Evolutionary conservation across 2,113 vertebrate genomes (phyloP).

Genomic region (Spea bombifrons): DNA sequence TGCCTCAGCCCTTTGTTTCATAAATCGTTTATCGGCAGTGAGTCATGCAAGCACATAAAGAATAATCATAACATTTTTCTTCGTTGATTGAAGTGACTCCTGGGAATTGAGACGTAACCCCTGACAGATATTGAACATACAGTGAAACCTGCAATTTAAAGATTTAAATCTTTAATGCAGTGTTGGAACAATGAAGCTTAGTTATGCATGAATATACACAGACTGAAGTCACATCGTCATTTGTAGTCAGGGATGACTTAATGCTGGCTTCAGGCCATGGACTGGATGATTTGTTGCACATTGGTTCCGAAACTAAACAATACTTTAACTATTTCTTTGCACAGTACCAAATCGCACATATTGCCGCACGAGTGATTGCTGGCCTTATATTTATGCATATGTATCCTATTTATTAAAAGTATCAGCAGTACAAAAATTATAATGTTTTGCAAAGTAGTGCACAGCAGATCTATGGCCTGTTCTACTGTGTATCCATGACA

Average conservation of each 20-base stretch:
- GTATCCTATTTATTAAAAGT: too few species aligned
- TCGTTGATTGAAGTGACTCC: constrained; percentile 32
- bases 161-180: constrained; percentile 32
- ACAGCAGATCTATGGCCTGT: too few species aligned
- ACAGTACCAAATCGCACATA: too few species aligned
- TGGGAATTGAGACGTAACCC: constrained; percentile 31
- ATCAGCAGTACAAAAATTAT: too few species aligned
- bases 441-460: too few species aligned
- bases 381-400: too few species aligned
- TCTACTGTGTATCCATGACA: too few species aligned
- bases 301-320: constrained; percentile 13
- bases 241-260: constrained; percentile 29
- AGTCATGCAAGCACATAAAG: neutral
- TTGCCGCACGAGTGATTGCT: too few species aligned
- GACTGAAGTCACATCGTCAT: constrained; percentile 27
- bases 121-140: constrained; percentile 32
- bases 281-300: constrained; percentile 3
- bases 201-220: constrained; percentile 27
- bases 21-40: constrained; percentile 7
- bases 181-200: constrained; percentile 25
- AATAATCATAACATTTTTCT: constrained; percentile 34
- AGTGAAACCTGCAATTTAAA: constrained; percentile 36
- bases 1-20: neutral
- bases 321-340: constrained; percentile 5
- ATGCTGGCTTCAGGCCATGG: constrained; percentile 15